Evolutionary conservation across 2,113 vertebrate species (phyloP), one percentile per base, ranked within the genome.

Genomic region (Cervus canadensis): DNA sequence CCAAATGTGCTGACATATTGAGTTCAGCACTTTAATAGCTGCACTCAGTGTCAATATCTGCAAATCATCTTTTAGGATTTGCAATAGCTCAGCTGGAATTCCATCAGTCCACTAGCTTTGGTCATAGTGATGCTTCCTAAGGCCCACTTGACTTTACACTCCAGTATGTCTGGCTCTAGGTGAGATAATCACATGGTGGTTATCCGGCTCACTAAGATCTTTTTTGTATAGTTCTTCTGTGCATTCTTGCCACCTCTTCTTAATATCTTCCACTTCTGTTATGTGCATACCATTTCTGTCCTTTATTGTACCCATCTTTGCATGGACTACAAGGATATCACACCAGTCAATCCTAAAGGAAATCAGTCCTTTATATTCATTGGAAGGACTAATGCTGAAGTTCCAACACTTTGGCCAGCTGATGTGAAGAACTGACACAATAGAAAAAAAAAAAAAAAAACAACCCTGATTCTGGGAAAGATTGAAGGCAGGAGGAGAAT

Each of bases 391-490:
- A 36, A 71, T 36, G n/a, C n/a, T 36, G 64, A 71, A 71, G 64
- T n/a, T 71, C 9, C n/a, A 36, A 36, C 64, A 36, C 21, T 71
- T 71, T 23, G 64, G n/a, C n/a, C 9, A 23, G 9, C 9, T 71
- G 2, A 71, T 71, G 19, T 71, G 19, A 71, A 71, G 64, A 36
- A 71, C 9, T 71, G n/a, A 36, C 19, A 36, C 64, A 71, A 36
- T 3, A 36, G n/a, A 0, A 36, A 36, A 71, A 36, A 67, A n/a
- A 16, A 17, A n/a, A 8, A 4, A 62, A 14, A 6, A 3, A 33
- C n/a, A 2, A 6, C 3, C 64, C 19, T 71, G 17, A 21, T 21
- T 21, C 64, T 71, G 64, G 19, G n/a, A 71, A 71, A 71, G n/a
- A 71, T 21, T 71, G 9, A 36, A 71, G n/a, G 36, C n/a, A 71